Evolutionary conservation across 2,888 invertebrate species (phyloP).

Genomic region (Asteroscopus sphinx): DNA sequence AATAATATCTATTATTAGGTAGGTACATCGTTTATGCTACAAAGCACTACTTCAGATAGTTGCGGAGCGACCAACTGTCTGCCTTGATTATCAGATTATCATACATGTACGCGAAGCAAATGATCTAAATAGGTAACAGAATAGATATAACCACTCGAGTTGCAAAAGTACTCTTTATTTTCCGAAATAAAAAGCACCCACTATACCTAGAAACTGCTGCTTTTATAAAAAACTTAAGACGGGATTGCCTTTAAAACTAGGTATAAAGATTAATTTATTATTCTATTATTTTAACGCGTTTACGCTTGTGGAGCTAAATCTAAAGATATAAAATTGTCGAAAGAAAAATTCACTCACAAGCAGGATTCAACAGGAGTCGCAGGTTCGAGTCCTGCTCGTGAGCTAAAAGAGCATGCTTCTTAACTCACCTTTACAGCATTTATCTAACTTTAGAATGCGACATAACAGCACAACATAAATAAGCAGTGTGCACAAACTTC

Average conservation of each 20-base stretch:
- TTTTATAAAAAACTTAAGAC: too few species aligned
- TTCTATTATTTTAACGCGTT: too few species aligned
- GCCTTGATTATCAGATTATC: constrained; percentile 26
- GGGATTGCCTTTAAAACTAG: too few species aligned
- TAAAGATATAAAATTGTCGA: too few species aligned
- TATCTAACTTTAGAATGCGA: constrained; percentile 12
- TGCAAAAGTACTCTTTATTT: too few species aligned
- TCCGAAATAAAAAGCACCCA: too few species aligned
- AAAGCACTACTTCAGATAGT: constrained; percentile 39
- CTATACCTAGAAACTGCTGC: too few species aligned
- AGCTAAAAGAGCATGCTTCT: not conserved
- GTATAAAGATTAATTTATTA: too few species aligned
- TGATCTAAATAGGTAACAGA: constrained; percentile 10
- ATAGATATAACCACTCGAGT: not conserved
- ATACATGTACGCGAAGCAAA: constrained; percentile 18
- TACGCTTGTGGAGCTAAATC: too few species aligned
- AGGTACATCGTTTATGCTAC: constrained; percentile 21
- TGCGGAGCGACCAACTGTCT: constrained; percentile 45
- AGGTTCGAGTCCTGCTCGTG: too few species aligned
- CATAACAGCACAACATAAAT: constrained; percentile 29
- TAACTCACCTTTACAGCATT: constrained; percentile 5
- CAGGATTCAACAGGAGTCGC: too few species aligned
- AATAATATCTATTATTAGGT: constrained; percentile 47
- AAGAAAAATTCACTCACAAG: too few species aligned
- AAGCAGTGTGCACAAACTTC: constrained; percentile 36